Percentiles rank a stretch among this genome's conserved stretches.
Evolutionary conservation across 2,797 vertebrate species (phyloP).

Genomic region (Loris lydekkerianus): DNA sequence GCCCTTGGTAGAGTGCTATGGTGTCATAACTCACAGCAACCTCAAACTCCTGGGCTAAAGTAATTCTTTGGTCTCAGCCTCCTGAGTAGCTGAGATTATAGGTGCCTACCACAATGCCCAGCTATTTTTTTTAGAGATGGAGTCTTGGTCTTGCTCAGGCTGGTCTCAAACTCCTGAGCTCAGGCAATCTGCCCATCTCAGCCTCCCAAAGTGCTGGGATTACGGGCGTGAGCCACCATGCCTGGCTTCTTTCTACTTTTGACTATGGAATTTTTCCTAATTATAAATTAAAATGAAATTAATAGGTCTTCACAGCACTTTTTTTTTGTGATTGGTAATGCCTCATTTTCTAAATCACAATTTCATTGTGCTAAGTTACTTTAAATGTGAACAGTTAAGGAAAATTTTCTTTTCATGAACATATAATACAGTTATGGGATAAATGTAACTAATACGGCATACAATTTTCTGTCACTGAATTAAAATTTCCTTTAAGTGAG

Average conservation of each 20-base stretch:
- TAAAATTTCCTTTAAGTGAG: slow-evolving; percentile 59
- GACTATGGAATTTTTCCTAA: not conserved
- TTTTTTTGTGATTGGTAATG: slow-evolving; percentile 32
- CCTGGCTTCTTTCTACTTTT: slow-evolving; percentile 18
- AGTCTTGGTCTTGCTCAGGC: no score
- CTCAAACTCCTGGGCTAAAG: no score
- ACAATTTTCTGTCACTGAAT: slow-evolving; percentile 54
- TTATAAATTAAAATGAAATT: slow-evolving; percentile 28
- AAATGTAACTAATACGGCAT: not conserved
- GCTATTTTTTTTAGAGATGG: no score
- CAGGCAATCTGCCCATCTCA: no score
- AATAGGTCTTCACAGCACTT: not conserved
- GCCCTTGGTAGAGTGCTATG: no score
- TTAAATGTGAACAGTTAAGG: slow-evolving; percentile 41
- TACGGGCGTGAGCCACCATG: no score
- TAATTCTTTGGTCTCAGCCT: no score
- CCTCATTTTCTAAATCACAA: slow-evolving; percentile 36
- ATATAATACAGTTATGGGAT: not conserved
- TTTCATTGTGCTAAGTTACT: slow-evolving; percentile 37
- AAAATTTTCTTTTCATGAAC: slow-evolving; percentile 35
- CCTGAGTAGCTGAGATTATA: no score
- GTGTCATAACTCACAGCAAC: no score
- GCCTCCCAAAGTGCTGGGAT: no score
- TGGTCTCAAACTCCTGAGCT: no score
- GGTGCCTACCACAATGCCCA: no score